Base-by-base conservation (phyloP, 1,140 invertebrate genomes). In the Phortica variegata region DNA sequence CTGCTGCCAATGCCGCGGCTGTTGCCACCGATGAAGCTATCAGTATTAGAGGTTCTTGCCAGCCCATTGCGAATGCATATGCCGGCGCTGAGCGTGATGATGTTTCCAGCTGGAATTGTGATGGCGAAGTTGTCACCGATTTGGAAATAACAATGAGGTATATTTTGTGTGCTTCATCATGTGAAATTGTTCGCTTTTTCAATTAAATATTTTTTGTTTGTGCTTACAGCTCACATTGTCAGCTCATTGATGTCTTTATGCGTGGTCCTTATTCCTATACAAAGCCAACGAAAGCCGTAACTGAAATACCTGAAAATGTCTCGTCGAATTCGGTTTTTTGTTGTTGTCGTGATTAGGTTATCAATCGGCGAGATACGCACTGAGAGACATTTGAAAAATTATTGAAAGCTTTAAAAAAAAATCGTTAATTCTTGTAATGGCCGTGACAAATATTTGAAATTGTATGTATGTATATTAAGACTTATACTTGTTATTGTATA, bases 81-180 rank as follows among this genome's bases (percentile, higher is more conserved):
- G 2, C 45, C 18, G 34, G 48, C 54, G 20, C 21, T 10, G 39
- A 54, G 23, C 52, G 52, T 17, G 31, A 44, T 9, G 48, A 56
- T 20, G 61, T 79, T 44, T 87, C 85, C 58, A 82, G 87, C 16
- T 93, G 90, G 90, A 92, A 93, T 65, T 92, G 89, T 79, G 90
- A 93, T 77, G 90, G 90, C 8, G 90, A 93, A 75, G 78, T 91
- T 15, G 77, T 92, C 36, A 77, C 81, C 23, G 83, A 85, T 54
- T 79, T 85, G 42, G 81, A 84, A 58, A 80, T 91, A 32, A 82
- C 83, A 58, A 85, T 89, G 56, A 87, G 84, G 87, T 88, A 68
- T 15, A 18, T 10, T 3, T 9, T 23, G 36, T 26, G n/a, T n/a
- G n/a, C n/a, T n/a, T n/a, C n/a, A n/a, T n/a, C n/a, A n/a, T 16